Percentiles rank a stretch among this genome's conserved stretches.
Conservation (phyloP, 2,888 invertebrate genomes). For the Mesoligia furuncula region DNA sequence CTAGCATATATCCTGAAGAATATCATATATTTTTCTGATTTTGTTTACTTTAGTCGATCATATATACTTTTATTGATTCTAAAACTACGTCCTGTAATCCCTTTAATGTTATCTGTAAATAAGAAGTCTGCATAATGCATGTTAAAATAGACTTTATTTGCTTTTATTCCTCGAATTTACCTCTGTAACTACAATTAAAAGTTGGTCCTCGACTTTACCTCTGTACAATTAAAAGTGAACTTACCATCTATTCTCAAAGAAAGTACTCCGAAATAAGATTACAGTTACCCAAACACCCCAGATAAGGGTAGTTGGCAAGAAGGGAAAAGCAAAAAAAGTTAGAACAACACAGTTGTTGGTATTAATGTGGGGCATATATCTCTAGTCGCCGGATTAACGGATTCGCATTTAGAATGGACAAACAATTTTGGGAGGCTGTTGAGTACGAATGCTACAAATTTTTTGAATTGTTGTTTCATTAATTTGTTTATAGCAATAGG, state of each 20-base stretch:
- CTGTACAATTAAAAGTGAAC: neutral
- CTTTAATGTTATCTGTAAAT: no score
- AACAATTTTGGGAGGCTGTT: neutral
- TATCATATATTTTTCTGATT: no score
- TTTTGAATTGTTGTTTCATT: neutral
- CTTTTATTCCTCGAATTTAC: neutral
- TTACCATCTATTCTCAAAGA: neutral
- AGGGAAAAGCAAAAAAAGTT: constrained; percentile 34
- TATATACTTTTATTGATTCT: no score
- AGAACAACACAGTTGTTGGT: constrained; percentile 26
- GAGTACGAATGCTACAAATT: constrained; percentile 7
- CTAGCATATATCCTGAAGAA: no score
- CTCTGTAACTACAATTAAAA: neutral
- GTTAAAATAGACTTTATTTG: neutral
- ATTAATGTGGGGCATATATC: constrained; percentile 53
- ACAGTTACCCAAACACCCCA: constrained; percentile 16
- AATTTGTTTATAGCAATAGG: neutral
- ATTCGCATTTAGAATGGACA: constrained; percentile 22
- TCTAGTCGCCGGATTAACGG: constrained; percentile 41
- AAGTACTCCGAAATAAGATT: constrained; percentile 10
- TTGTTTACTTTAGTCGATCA: no score
- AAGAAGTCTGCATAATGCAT: neutral
- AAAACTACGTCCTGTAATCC: no score
- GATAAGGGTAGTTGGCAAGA: constrained; percentile 34
- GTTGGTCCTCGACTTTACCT: neutral